Conservation (phyloP, 2,888 invertebrate genomes). For the Loripinus fragilis region DNA sequence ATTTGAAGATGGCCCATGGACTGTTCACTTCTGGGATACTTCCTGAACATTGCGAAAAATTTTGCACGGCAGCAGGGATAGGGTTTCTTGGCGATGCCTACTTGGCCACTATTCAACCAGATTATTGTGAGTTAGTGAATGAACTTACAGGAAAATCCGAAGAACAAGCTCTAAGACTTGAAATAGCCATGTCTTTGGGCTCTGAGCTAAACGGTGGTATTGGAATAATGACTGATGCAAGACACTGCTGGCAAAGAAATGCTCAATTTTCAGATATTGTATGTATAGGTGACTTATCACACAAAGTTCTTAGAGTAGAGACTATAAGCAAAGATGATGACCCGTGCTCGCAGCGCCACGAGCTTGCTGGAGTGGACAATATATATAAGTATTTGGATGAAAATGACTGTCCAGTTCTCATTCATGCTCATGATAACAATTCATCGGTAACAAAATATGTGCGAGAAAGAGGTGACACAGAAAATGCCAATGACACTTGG, state of each 20-base stretch:
- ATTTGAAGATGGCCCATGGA: conserved; percentile 16
- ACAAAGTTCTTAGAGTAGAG: conserved; percentile 29
- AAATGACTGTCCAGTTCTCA: conserved; percentile 19
- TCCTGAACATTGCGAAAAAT: conserved; percentile 21
- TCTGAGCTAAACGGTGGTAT: neutral
- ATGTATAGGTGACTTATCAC: neutral
- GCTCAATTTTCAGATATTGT: conserved; percentile 36
- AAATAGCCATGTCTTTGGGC: conserved; percentile 22
- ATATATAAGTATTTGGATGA: conserved; percentile 23
- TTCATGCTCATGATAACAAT: conserved; percentile 47
- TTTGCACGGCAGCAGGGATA: conserved; percentile 2
- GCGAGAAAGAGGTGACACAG: too few species aligned
- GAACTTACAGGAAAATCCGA: conserved; percentile 10
- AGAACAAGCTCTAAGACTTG: conserved; percentile 7
- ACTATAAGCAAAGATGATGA: conserved; percentile 28
- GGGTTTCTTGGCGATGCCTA: conserved; percentile 9
- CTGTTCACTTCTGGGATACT: conserved; percentile 20
- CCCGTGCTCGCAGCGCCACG: conserved; percentile 19
- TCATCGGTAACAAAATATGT: conserved; percentile 35
- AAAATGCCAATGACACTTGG: conserved; percentile 34
- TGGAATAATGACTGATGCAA: conserved; percentile 33
- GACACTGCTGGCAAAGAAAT: conserved; percentile 37
- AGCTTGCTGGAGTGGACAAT: conserved; percentile 8
- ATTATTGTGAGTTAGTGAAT: neutral
- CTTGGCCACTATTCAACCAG: neutral